phyloP scores from a whole-genome alignment of 2,113 vertebrate genomes.

The Urocolius indicus region DNA sequence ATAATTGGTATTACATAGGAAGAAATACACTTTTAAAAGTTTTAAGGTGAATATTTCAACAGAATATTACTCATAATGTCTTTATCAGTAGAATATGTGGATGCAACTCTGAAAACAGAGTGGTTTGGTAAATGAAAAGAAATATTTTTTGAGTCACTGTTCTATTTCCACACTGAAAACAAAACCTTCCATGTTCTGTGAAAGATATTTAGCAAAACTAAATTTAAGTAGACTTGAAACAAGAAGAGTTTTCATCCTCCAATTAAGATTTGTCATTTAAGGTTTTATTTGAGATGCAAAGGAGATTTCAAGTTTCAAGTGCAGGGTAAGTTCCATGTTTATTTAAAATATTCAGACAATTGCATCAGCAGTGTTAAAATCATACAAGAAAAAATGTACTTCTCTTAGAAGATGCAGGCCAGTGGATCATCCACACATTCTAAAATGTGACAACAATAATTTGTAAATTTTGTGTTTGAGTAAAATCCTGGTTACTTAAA shows the following conservation, averaged over 20 bases:
- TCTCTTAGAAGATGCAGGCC: neutral
- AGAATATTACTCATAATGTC: neutral
- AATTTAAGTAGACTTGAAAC: neutral
- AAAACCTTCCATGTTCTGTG: neutral
- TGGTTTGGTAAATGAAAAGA: neutral
- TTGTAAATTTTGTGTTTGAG: neutral
- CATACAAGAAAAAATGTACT: neutral
- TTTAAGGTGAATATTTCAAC: neutral
- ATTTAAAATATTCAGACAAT: neutral
- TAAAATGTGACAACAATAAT: neutral
- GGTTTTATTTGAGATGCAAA: neutral
- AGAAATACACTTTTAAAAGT: neutral
- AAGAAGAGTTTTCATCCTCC: neutral
- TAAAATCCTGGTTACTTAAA: neutral
- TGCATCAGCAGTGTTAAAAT: neutral
- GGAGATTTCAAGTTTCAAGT: neutral
- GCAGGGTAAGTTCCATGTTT: neutral
- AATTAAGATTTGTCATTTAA: neutral
- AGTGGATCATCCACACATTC: neutral
- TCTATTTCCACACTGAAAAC: neutral
- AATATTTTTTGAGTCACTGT: neutral
- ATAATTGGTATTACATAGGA: neutral
- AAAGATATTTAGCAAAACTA: neutral
- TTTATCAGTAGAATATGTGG: neutral
- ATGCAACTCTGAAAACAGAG: neutral